Percentiles rank a stretch among this genome's conserved stretches.
phyloP scores from a whole-genome alignment of 2,113 vertebrate species.

The Engraulis encrasicolus region DNA sequence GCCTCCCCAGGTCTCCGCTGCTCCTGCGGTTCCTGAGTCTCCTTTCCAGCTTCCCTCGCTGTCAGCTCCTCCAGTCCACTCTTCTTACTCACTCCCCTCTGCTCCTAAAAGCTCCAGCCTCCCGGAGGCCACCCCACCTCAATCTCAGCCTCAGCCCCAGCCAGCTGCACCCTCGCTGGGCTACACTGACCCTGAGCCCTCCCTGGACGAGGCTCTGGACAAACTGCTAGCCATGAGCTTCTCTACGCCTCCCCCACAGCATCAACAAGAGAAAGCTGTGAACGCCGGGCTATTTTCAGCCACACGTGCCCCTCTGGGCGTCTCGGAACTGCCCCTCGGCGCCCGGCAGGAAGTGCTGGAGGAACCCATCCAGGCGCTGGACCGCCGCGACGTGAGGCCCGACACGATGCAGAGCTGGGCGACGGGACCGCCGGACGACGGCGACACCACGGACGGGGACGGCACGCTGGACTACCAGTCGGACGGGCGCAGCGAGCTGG shows the following conservation, averaged over 20 bases:
- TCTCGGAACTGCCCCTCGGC: slow-evolving; percentile 19
- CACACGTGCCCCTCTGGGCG: slow-evolving; percentile 32
- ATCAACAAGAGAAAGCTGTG: no score
- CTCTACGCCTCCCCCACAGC: no score
- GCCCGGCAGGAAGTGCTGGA: slow-evolving; percentile 56
- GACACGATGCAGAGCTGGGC: slow-evolving; percentile 70
- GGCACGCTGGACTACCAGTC: slow-evolving; percentile 61
- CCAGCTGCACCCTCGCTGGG: slow-evolving; percentile 42
- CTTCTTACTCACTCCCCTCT: slow-evolving; percentile 34
- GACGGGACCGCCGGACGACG: no score
- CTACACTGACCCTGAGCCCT: slow-evolving; percentile 55
- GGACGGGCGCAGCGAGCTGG: slow-evolving; percentile 68
- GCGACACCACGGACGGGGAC: no score
- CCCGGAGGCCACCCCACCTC: slow-evolving; percentile 18
- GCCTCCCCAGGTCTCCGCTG: no score
- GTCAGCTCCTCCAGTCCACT: slow-evolving; percentile 15
- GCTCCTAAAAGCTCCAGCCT: slow-evolving; percentile 40
- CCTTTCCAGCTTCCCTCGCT: slow-evolving; percentile 18
- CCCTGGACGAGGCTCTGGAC: slow-evolving; percentile 74
- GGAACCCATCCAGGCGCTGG: slow-evolving; percentile 67
- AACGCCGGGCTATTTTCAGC: no score
- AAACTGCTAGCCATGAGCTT: slow-evolving; percentile 75
- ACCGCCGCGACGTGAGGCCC: slow-evolving; percentile 74
- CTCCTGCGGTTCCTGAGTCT: slow-evolving; percentile 36
- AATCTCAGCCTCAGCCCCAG: slow-evolving; percentile 26